Evolutionary conservation across 2,113 vertebrate genomes (phyloP).

Genomic region (Sebastes schlegelii): DNA sequence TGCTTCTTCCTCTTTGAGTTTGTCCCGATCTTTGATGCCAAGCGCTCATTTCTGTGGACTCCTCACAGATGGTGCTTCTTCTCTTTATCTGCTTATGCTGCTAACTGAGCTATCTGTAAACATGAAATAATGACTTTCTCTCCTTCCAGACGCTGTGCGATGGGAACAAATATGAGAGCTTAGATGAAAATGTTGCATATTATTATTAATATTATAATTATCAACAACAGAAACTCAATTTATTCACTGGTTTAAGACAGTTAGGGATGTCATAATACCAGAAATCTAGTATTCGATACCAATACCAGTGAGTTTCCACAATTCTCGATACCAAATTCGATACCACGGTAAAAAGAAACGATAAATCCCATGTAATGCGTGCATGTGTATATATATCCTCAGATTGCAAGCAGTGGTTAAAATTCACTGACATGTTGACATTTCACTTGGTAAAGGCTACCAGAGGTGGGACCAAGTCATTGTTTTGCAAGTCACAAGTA

Average conservation of each 20-base stretch:
- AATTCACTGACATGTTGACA: too few species aligned
- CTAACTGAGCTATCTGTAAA: conserved; percentile 1
- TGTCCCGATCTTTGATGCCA: conserved; percentile 23
- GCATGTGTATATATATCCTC: too few species aligned
- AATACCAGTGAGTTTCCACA: too few species aligned
- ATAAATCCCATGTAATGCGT: too few species aligned
- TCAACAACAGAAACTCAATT: neutral
- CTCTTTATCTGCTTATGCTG: conserved; percentile 4
- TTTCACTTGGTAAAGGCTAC: too few species aligned
- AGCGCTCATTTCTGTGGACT: neutral
- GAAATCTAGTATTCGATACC: too few species aligned
- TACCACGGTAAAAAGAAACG: too few species aligned
- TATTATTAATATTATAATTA: neutral
- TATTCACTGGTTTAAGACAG: neutral
- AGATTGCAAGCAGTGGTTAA: too few species aligned
- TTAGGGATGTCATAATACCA: too few species aligned
- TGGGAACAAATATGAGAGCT: neutral
- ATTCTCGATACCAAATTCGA: too few species aligned
- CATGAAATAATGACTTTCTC: neutral
- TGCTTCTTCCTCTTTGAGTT: conserved; percentile 24
- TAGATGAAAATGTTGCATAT: neutral
- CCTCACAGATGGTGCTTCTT: conserved; percentile 14
- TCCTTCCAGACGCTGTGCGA: neutral
- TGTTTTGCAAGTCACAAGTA: too few species aligned
- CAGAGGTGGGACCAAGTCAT: too few species aligned